A percentile compares a stretch with the other conserved stretches of the same genome.
Conservation (phyloP, 2,797 vertebrate genomes). For the Pogoniulus pusillus region DNA sequence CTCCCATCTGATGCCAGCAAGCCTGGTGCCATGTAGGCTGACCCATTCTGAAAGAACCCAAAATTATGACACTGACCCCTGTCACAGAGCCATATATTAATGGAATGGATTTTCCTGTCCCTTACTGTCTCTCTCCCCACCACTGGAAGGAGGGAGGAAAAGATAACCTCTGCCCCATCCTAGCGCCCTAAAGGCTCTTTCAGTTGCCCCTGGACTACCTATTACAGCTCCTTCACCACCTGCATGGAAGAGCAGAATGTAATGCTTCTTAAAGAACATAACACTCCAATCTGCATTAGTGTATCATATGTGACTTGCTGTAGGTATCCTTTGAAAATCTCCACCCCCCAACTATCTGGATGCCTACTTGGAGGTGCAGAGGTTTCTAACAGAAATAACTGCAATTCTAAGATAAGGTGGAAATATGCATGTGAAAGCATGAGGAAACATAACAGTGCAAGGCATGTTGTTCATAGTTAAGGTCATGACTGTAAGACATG, state of each 20-base stretch:
- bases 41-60: no score
- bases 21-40: no score
- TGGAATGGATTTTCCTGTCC: no score
- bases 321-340: not conserved
- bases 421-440: not conserved
- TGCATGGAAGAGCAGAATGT: not conserved
- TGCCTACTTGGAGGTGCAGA: not conserved
- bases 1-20: no score
- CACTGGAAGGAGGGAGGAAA: no score
- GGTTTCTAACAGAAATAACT: not conserved
- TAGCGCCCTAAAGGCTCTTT: no score
- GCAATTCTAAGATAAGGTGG: not conserved
- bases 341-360: not conserved
- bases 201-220: no score
- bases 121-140: no score
- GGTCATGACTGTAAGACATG: not conserved
- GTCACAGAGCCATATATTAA: no score
- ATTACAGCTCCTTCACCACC: no score
- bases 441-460: not conserved
- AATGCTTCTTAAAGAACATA: not conserved
- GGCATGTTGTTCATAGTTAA: not conserved
- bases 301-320: not conserved
- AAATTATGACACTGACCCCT: no score
- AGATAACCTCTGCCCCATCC: no score
- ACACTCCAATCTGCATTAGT: not conserved